A percentile compares a stretch with the other conserved stretches of the same genome.
Conservation (phyloP, 1,140 invertebrate genomes). For the Diplogasteroides magnus region DNA sequence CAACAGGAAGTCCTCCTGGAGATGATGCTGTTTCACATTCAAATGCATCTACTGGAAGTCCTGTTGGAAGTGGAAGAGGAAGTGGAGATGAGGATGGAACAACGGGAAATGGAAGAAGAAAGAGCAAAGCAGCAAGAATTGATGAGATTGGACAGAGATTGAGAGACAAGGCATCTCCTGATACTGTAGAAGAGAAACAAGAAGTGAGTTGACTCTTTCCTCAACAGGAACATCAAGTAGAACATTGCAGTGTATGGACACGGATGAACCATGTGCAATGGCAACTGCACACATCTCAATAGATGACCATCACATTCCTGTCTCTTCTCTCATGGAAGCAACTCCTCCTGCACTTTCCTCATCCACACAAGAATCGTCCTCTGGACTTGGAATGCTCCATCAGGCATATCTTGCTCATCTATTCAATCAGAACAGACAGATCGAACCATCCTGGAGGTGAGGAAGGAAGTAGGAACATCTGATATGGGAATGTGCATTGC, state of each 20-base stretch:
- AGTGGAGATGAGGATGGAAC: background rate
- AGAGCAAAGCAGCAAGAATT: background rate
- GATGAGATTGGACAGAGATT: background rate
- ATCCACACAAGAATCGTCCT: background rate
- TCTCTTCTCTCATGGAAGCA: background rate
- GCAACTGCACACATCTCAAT: background rate
- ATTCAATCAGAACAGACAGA: background rate
- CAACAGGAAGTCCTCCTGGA: constrained; percentile 2
- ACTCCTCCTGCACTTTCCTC: background rate
- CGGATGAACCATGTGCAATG: background rate
- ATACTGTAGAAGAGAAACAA: background rate
- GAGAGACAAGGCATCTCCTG: background rate
- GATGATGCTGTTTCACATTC: constrained; percentile 23
- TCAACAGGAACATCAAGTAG: background rate
- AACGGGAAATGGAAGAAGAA: background rate
- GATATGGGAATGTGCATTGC: background rate
- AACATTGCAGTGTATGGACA: background rate
- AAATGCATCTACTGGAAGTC: constrained; percentile 11
- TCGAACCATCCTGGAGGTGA: too few species aligned
- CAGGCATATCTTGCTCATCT: background rate
- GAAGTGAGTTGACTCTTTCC: background rate
- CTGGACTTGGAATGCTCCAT: background rate
- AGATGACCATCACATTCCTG: background rate
- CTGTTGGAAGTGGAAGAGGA: background rate
- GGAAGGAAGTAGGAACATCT: too few species aligned